Conservation (phyloP, 2,888 invertebrate genomes). For the Nymphalis c-album region DNA sequence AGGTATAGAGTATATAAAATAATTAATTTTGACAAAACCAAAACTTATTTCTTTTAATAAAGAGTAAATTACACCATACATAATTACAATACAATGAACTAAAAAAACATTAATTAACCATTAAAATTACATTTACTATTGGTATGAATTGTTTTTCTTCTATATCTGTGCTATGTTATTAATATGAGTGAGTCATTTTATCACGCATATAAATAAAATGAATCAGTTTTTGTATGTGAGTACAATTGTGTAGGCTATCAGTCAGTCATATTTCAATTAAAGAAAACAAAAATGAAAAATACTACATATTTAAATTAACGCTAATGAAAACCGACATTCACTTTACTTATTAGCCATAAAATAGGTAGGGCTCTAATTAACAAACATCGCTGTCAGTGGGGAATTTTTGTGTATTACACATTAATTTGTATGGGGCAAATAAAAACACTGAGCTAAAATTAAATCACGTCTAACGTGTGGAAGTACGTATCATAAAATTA, state of each 20-base stretch:
- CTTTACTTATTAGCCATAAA: constrained; percentile 44
- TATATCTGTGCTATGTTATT: too few species aligned
- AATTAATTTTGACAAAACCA: too few species aligned
- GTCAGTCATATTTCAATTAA: constrained; percentile 16
- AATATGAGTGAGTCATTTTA: not conserved
- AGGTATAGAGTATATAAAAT: too few species aligned
- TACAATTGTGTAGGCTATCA: not conserved
- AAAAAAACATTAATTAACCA: too few species aligned
- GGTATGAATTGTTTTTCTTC: too few species aligned
- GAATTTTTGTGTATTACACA: constrained; percentile 23
- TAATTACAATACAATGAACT: too few species aligned
- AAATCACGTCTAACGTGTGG: constrained; percentile 27
- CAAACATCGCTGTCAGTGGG: constrained; percentile 45
- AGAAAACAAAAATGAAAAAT: constrained; percentile 4
- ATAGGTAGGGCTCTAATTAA: constrained; percentile 65
- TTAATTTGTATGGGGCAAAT: constrained; percentile 30
- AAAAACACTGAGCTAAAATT: constrained; percentile 33
- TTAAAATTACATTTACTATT: too few species aligned
- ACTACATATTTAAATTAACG: constrained; percentile 16
- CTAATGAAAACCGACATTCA: constrained; percentile 26
- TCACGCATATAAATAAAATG: not conserved
- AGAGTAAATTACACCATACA: too few species aligned
- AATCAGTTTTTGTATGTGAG: not conserved
- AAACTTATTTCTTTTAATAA: too few species aligned
- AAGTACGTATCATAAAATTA: constrained; percentile 36